Base-by-base conservation (phyloP, 2,888 invertebrate species). In the Athetis lepigone region DNA sequence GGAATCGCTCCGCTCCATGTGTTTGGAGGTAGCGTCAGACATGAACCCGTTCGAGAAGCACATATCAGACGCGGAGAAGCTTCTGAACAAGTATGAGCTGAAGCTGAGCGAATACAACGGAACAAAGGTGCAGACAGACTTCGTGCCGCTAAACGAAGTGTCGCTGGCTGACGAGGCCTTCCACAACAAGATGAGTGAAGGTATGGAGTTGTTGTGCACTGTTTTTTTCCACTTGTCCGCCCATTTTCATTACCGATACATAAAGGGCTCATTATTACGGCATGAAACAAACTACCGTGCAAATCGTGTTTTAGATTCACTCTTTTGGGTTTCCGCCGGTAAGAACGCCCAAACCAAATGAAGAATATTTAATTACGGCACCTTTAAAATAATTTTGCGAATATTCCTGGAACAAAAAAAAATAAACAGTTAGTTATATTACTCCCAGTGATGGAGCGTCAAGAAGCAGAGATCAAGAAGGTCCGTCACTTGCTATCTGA, bases 1-100 rank as follows among this genome's bases (percentile, higher is more conserved):
- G 94, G 93, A 94, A 1, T 74, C 89, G 0, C 83, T 93, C 2
- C 89, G 89, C 36, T 79, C 88, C 2, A 84, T 92, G 80, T 95
- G 94, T 72, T 70, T 88, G 19, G 89, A 90, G 36, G 86, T 88
- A n/a, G 84, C 85, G 2, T 80, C 90, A 1, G 86, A 89, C 42
- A 85, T 81, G 25, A 92, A 92, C 59, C 91, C 93, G 0, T 88
- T 95, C 49, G 90, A 90, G 68, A 91, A 90, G 54, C 93, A 95
- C 67, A 89, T 95, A 47, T 83, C 89, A 0, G 91, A 95, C 9
- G 95, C 95, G 1, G 96, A 96, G 85, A 93, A 95, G 65, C 85
- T 96, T 2, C 86, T 96, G 36, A 95, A 91, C 69, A 96, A 95
- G 76, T 96, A 95, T 77, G 96, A 96, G 77, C 87, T 92, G 54